A percentile compares a stretch with the other conserved stretches of the same genome.
Evolutionary conservation across 2,797 vertebrate genomes (phyloP).

Genomic region (Discoglossus pictus): DNA sequence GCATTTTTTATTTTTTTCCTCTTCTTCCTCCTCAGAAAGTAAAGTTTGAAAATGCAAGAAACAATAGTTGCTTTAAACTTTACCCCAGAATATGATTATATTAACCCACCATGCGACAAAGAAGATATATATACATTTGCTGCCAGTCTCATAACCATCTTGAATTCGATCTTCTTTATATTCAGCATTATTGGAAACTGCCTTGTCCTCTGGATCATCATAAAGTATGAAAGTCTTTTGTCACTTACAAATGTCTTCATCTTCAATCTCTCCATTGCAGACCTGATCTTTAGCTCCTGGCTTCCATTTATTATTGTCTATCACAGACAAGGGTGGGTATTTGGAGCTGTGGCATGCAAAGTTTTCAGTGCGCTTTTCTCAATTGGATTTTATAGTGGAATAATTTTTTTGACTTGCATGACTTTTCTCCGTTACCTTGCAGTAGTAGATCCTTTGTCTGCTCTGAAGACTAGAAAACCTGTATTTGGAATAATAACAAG

Average conservation of each 20-base stretch:
- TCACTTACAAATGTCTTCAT: slow-evolving; percentile 87
- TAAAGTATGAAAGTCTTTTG: slow-evolving; percentile 82
- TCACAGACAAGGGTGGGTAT: slow-evolving; percentile 73
- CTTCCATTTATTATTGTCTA: slow-evolving; percentile 83
- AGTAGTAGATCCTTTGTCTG: slow-evolving; percentile 79
- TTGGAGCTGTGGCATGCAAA: slow-evolving; percentile 80
- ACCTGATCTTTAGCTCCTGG: slow-evolving; percentile 82
- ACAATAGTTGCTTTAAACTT: not conserved
- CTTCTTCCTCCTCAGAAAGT: not conserved
- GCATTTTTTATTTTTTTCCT: not conserved
- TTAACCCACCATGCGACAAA: slow-evolving; percentile 65
- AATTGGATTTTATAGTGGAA: slow-evolving; percentile 85
- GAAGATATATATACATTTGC: slow-evolving; percentile 53
- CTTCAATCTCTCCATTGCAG: slow-evolving; percentile 87
- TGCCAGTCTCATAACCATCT: slow-evolving; percentile 60
- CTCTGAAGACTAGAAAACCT: slow-evolving; percentile 65
- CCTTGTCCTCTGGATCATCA: slow-evolving; percentile 80
- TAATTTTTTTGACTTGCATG: slow-evolving; percentile 85
- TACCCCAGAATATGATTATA: not conserved
- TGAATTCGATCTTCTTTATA: slow-evolving; percentile 75
- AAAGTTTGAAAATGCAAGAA: slow-evolving; percentile 17
- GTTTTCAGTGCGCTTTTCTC: slow-evolving; percentile 76
- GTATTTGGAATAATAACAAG: slow-evolving; percentile 61
- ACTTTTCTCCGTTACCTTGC: slow-evolving; percentile 83
- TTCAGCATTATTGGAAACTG: slow-evolving; percentile 85